These are phyloP conservation scores for Diarsia mendica DNA, from an alignment of 2,888 invertebrate genomes.

Conservation along the genomic window DNA sequence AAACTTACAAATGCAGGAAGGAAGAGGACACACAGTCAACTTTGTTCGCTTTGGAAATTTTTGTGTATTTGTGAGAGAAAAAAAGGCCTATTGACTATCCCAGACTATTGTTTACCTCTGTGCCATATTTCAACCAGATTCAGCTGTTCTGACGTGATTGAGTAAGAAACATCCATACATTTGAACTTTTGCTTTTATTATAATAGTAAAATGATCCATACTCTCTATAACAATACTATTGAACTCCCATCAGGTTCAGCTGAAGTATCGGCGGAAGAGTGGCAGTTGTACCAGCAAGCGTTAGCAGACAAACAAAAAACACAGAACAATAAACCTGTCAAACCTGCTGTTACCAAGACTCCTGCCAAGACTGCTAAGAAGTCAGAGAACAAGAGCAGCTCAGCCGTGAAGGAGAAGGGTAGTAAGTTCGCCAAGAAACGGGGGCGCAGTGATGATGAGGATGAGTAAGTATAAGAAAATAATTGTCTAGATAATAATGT, in stretches of 20 bases:
- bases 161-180: neutral
- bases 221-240: neutral
- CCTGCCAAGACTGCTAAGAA: conserved; percentile 68
- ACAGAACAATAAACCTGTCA: conserved; percentile 71
- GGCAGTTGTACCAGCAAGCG: conserved; percentile 87
- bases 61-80: no score
- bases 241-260: conserved; percentile 75
- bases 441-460: conserved; percentile 80
- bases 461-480: conserved; percentile 76
- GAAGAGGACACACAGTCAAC: no score
- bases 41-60: no score
- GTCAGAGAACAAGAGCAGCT: conserved; percentile 57
- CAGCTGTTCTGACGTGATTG: neutral
- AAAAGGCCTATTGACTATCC: no score
- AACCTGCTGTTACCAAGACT: conserved; percentile 67
- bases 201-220: neutral
- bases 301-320: conserved; percentile 82
- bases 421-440: conserved; percentile 70
- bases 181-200: neutral
- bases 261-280: conserved; percentile 87
- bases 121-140: neutral
- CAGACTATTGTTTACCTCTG: no score
- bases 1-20: no score
- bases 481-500: neutral
- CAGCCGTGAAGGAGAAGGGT: conserved; percentile 61